Evolutionary conservation across 2,797 vertebrate species (phyloP).

Genomic region (Notoglanidium macrostoma): DNA sequence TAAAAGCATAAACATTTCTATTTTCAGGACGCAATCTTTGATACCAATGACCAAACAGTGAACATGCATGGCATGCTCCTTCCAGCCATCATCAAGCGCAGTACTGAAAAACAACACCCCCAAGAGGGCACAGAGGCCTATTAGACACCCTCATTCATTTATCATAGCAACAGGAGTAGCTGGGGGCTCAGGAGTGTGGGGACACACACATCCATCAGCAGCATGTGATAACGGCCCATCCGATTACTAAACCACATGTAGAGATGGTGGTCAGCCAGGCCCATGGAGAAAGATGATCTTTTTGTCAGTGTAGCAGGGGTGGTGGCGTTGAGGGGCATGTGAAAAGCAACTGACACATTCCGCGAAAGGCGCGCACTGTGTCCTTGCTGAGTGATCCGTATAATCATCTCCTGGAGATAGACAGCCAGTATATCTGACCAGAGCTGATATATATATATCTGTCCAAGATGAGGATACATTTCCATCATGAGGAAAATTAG

Average conservation of each 20-base stretch:
- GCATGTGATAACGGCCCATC: conserved; percentile 55
- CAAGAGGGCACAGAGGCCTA: conserved; percentile 50
- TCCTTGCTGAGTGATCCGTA: conserved; percentile 47
- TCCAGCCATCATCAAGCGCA: conserved; percentile 32
- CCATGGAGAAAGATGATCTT: conserved; percentile 55
- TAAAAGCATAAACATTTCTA: conserved; percentile 2
- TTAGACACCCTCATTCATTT: conserved; percentile 54
- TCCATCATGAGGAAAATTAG: not conserved
- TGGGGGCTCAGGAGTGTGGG: conserved; percentile 18
- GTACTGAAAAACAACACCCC: conserved; percentile 49
- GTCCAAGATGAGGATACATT: conserved; percentile 24
- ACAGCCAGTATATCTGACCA: conserved; percentile 8
- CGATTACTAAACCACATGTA: conserved; percentile 53
- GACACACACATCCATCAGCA: conserved; percentile 51
- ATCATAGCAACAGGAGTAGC: conserved; percentile 55
- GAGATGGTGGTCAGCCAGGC: conserved; percentile 50
- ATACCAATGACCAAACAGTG: conserved; percentile 30
- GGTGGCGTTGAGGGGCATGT: not conserved
- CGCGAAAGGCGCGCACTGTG: conserved; percentile 50
- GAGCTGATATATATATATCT: not conserved
- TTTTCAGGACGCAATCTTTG: conserved; percentile 35
- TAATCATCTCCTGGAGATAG: conserved; percentile 27
- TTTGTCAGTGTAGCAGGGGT: conserved; percentile 46
- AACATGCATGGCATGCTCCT: conserved; percentile 16
- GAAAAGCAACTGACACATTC: conserved; percentile 54